Evolutionary conservation across 1,140 invertebrate genomes (phyloP), one percentile per base, ranked within the genome.

Genomic region (Ceratina japonica): DNA sequence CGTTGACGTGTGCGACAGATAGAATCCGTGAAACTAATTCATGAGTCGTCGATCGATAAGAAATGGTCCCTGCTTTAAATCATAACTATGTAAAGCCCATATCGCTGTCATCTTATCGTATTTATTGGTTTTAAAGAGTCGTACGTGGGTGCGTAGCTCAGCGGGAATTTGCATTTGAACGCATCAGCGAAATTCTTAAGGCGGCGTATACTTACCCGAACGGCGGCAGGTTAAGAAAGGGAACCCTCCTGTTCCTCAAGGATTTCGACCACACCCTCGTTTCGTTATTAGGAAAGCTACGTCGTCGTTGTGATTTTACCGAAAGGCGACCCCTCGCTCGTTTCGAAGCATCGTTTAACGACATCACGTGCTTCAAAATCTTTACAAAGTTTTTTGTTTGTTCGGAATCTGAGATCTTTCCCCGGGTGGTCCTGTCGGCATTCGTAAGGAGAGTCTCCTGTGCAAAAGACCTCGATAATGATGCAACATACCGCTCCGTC

Each of bases 211-310:
- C 44, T 62, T 62, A 20, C 16, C 13, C 15, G 24, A 0, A 12
- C n/a, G 59, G 31, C 31, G 62, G 5, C 13, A 75, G 22, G 24
- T 59, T 61, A 66, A 49, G 62, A 70, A 61, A 78, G 49, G 52
- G 51, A 61, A 61, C 61, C 75, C 66, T 77, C 69, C 37, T 44
- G 59, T 61, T 75, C 22, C 24, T 18, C 62, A 61, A 71, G 51
- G 24, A 44, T 44, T 73, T 79, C 75, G 54, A 79, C 81, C 81
- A 76, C 69, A 85, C 80, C 64, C 84, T 69, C 72, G 62, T 62
- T 75, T 85, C 83, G 75, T 86, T 86, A 83, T 81, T 80, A 78
- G 74, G 82, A 86, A 71, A 80, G 83, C 80, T 75, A 61, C 59
- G 27, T 62, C 59, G 27, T 62, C 63, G 62, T 65, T 44, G 73